Evolutionary conservation across 2,113 vertebrate genomes (phyloP), one percentile per base, ranked within the genome.

Genomic region (Microcebus jonahi): DNA sequence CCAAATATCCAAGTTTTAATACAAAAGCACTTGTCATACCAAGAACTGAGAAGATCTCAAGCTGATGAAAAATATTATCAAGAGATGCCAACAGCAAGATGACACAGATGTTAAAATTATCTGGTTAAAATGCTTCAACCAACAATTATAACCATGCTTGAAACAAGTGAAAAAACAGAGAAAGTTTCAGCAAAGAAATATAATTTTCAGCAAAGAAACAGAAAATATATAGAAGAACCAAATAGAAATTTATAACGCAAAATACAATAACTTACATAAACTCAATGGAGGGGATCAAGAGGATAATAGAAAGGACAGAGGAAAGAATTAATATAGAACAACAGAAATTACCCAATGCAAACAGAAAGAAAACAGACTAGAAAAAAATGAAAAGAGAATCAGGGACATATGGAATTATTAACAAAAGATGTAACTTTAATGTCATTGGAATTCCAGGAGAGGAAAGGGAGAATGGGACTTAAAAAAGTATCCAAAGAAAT

Each of bases 171-270:
- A 93, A 70, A 57, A 53, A 48, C 10, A 77, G 17, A 65, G 73
- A 75, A 73, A 76, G 53, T 57, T 29, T 65, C 81, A 75, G 17
- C 42, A 65, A 67, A 92, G 57, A 57, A 81, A 76, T 48, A 48
- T 42, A 76, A 48, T 76, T 70, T 61, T 85, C 55, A 91, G 23
- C 39, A 63, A 82, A 88, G 57, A 82, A 82, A 20, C 20, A 61
- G 63, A 84, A 57, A 29, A 68, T 48, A 59, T 29, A 61, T 55
- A 55, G 21, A 65, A 76, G 53, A 73, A 89, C 23, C 75, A 63
- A 92, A 94, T 14, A 50, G 79, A 90, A 90, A 67, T 76, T 75
- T 94, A 67, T 71, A 96, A 85, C 18, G 20, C 71, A 79, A 90
- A 50, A 27, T 21, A 53, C 18, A 86, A 31, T 76, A 59, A 76